phyloP scores from a whole-genome alignment of 1,140 invertebrate species.

The Magallana angulata region DNA sequence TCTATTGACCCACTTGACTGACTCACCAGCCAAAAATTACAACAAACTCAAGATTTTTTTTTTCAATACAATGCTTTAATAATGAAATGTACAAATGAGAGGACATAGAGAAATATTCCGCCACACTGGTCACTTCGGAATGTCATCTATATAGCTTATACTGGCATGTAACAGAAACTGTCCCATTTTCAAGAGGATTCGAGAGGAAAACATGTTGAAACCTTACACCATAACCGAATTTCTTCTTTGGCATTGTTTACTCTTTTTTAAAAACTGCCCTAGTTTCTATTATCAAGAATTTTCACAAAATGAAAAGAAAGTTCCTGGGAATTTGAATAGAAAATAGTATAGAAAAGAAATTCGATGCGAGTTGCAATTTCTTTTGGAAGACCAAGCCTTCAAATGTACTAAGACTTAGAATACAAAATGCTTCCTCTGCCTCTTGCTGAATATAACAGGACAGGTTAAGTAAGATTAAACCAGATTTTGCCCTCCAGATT shows the following conservation, averaged over 20 bases:
- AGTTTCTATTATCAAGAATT: background rate
- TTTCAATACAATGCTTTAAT: slow-evolving; percentile 36
- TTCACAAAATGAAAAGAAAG: background rate
- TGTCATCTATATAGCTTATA: slow-evolving; percentile 11
- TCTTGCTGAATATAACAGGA: background rate
- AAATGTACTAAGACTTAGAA: background rate
- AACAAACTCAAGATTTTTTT: background rate
- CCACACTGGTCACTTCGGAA: slow-evolving; percentile 34
- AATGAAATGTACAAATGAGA: slow-evolving; percentile 34
- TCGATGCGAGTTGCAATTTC: background rate
- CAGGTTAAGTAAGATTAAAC: background rate
- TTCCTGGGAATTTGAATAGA: background rate
- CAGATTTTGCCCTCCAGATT: slow-evolving; percentile 2
- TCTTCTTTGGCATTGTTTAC: background rate
- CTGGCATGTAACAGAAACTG: background rate
- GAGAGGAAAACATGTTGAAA: slow-evolving; percentile 13
- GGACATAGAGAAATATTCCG: slow-evolving; percentile 27
- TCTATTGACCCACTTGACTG: slow-evolving; percentile 2
- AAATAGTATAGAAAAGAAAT: background rate
- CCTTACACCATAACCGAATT: background rate
- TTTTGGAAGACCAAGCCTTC: slow-evolving; percentile 5
- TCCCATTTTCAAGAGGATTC: background rate
- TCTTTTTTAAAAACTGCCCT: background rate
- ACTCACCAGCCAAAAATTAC: slow-evolving; percentile 3
- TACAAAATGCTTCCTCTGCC: slow-evolving; percentile 16